Evolutionary conservation across 2,113 vertebrate genomes (phyloP).

Genomic region (Rhinichthys klamathensis): DNA sequence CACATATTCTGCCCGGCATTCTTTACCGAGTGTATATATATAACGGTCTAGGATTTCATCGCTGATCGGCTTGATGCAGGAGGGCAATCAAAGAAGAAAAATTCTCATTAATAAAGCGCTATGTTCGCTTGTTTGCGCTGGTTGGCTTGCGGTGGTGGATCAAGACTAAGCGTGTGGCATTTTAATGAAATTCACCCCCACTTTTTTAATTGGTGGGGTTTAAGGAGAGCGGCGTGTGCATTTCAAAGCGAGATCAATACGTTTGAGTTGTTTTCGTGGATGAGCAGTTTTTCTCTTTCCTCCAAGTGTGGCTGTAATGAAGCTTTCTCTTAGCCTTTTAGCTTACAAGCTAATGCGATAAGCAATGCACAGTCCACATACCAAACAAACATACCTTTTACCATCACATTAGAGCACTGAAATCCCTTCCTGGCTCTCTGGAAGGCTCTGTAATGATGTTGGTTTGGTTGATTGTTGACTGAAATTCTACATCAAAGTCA

Average conservation of each 20-base stretch:
- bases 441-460: neutral
- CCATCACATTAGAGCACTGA: too few species aligned
- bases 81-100: constrained; percentile 66
- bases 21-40: constrained; percentile 41
- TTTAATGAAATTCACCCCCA: constrained; percentile 72
- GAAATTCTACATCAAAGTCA: constrained; percentile 10
- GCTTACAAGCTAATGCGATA: neutral
- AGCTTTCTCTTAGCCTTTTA: constrained; percentile 27
- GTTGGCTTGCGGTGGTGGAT: constrained; percentile 22
- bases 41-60: constrained; percentile 59
- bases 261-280: constrained; percentile 38
- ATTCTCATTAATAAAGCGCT: constrained; percentile 70
- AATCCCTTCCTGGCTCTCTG: neutral
- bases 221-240: constrained; percentile 50
- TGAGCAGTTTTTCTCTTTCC: constrained; percentile 37
- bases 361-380: neutral
- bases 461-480: neutral
- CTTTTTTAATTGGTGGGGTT: constrained; percentile 64
- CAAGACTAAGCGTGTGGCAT: constrained; percentile 13
- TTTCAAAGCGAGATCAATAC: constrained; percentile 67
- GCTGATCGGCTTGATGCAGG: constrained; percentile 60
- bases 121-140: constrained; percentile 61
- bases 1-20: constrained; percentile 32
- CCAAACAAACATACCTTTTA: neutral
- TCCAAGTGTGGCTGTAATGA: constrained; percentile 6